Evolutionary conservation across 2,888 invertebrate species (phyloP).

Genomic region (Drosophila hawaiiensis): DNA sequence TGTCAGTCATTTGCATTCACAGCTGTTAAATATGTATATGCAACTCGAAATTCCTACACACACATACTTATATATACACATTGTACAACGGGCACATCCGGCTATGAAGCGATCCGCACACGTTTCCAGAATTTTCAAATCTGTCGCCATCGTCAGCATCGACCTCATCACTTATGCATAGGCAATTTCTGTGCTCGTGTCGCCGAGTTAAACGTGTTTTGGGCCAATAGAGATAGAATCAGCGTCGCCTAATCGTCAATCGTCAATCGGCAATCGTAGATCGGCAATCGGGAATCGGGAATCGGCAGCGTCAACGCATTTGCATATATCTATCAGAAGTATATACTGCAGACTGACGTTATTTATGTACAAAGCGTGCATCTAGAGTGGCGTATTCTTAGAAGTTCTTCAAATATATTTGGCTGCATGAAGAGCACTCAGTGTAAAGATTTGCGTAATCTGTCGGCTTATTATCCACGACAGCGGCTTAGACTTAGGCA

Average conservation of each 20-base stretch:
- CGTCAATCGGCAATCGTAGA: constrained; percentile 8
- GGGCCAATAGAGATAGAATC: constrained; percentile 30
- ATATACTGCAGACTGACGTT: constrained; percentile 5
- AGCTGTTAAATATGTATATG: constrained; percentile 55
- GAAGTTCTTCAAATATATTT: constrained; percentile 37
- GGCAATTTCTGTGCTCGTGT: constrained; percentile 51
- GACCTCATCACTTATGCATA: constrained; percentile 63
- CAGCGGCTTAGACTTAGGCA: neutral
- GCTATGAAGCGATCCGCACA: constrained; percentile 46
- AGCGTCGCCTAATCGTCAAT: constrained; percentile 14
- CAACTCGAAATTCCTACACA: constrained; percentile 28
- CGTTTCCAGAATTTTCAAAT: constrained; percentile 71
- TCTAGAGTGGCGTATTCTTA: constrained; percentile 59
- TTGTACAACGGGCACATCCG: constrained; percentile 55
- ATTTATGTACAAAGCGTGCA: constrained; percentile 3
- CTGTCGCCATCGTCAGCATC: constrained; percentile 42
- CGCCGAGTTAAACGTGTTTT: constrained; percentile 64
- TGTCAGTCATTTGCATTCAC: constrained; percentile 66
- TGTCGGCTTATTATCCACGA: constrained; percentile 11
- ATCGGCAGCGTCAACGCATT: constrained; percentile 45
- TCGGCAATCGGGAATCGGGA: constrained; percentile 20
- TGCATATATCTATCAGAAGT: constrained; percentile 20
- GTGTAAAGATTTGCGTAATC: constrained; percentile 35
- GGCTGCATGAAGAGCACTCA: constrained; percentile 1
- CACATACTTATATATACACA: neutral